Conservation (phyloP, 2,888 invertebrate species). For the Gibbula magus region DNA sequence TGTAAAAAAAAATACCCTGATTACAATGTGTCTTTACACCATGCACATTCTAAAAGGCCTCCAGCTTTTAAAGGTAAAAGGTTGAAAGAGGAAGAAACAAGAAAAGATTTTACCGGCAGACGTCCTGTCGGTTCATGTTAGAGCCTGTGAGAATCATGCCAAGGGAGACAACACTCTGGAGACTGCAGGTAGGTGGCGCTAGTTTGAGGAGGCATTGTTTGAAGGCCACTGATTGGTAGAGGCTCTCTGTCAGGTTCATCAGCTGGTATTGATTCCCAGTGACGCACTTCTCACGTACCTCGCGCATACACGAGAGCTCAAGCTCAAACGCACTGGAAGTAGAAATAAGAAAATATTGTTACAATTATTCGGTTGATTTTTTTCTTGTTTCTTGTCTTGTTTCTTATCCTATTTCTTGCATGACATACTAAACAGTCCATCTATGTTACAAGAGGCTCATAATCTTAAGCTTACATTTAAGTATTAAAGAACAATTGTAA, state of each 20-base stretch:
- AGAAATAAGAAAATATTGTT: neutral
- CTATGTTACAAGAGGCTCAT: too few relatives aligned
- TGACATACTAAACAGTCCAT: too few relatives aligned
- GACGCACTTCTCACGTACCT: constrained; percentile 23
- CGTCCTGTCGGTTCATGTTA: neutral
- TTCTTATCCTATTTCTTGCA: too few relatives aligned
- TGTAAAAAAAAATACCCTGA: too few relatives aligned
- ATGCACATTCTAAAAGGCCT: too few relatives aligned
- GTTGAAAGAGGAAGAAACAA: neutral
- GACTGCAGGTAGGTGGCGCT: constrained; percentile 29
- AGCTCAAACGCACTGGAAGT: constrained; percentile 22
- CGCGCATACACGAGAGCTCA: constrained; percentile 22
- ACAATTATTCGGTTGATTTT: too few relatives aligned
- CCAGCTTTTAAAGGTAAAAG: too few relatives aligned
- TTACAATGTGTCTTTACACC: too few relatives aligned
- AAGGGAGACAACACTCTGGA: constrained; percentile 29
- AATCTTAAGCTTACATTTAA: too few relatives aligned
- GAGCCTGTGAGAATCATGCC: neutral
- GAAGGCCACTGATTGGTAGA: constrained; percentile 13
- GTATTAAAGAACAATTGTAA: too few relatives aligned
- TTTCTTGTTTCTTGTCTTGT: too few relatives aligned
- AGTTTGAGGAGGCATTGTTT: constrained; percentile 16
- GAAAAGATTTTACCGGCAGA: constrained; percentile 30
- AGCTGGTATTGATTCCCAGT: neutral
- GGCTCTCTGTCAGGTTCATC: constrained; percentile 4